Conservation (phyloP, 2,888 invertebrate species). For the Leucophora obtusa region DNA sequence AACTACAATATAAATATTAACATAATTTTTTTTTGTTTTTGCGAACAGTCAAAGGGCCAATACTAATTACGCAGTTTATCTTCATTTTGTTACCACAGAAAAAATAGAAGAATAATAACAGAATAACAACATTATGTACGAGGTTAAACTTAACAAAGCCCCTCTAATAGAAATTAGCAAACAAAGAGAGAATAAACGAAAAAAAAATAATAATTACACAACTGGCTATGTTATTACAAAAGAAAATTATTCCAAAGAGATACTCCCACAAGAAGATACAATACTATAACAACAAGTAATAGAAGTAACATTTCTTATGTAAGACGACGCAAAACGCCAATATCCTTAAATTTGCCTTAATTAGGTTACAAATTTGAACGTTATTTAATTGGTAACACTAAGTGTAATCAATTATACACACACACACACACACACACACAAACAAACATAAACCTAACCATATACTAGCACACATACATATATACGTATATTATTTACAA, state of each 20-base stretch:
- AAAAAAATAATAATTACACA: background rate
- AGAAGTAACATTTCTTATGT: conserved; percentile 7
- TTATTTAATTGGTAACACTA: conserved; percentile 70
- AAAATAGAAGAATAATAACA: background rate
- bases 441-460: background rate
- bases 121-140: conserved; percentile 8
- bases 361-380: conserved; percentile 73
- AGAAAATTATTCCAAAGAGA: background rate
- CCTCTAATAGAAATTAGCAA: background rate
- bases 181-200: background rate
- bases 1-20: conserved; percentile 46
- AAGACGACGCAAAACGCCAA: conserved; percentile 68
- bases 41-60: conserved; percentile 43
- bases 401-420: conserved; percentile 57
- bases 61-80: conserved; percentile 66
- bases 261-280: background rate
- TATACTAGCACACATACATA: background rate
- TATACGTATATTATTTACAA: background rate
- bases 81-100: conserved; percentile 56
- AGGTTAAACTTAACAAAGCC: background rate
- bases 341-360: conserved; percentile 76
- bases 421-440: conserved; percentile 38
- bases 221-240: background rate
- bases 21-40: conserved; percentile 62
- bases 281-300: conserved; percentile 10